phyloP scores from a whole-genome alignment of 2,113 vertebrate genomes.

The Sarotherodon lohbergeri region DNA sequence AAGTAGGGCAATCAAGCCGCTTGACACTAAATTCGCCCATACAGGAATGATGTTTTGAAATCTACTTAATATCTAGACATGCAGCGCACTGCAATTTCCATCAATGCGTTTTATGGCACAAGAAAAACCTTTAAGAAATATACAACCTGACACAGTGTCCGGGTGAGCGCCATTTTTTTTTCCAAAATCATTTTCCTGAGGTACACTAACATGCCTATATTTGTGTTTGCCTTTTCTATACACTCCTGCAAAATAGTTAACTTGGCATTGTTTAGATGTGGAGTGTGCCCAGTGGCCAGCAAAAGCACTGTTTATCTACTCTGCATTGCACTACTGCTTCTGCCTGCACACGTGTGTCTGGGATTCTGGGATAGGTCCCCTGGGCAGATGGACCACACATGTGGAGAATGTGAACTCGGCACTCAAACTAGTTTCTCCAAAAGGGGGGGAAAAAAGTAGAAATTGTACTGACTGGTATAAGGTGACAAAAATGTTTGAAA shows the following conservation, averaged over 20 bases:
- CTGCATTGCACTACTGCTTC: constrained; percentile 69
- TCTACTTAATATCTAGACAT: not conserved
- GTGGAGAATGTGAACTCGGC: constrained; percentile 69
- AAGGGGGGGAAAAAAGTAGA: rapidly evolving
- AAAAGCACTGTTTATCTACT: constrained; percentile 68
- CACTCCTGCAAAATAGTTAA: constrained; percentile 19
- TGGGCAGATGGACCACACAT: constrained; percentile 76
- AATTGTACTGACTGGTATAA: not conserved
- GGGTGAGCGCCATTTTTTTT: not conserved
- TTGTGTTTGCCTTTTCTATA: not conserved
- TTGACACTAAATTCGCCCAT: constrained; percentile 1
- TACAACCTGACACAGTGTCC: not conserved
- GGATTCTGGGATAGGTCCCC: constrained; percentile 71
- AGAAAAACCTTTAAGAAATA: not conserved
- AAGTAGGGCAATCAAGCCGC: constrained; percentile 10
- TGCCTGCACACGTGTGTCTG: constrained; percentile 74
- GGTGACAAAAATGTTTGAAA: constrained; percentile 12
- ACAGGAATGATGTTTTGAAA: not conserved
- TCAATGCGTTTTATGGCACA: not conserved
- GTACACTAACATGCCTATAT: not conserved
- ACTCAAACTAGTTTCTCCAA: constrained; percentile 24
- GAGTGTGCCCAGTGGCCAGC: constrained; percentile 63
- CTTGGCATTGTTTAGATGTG: constrained; percentile 44
- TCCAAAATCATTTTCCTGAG: not conserved
- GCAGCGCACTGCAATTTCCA: not conserved